These are phyloP conservation scores for Drosophila lini DNA, from an alignment of 1,140 invertebrate species.

Conservation along the genomic window DNA sequence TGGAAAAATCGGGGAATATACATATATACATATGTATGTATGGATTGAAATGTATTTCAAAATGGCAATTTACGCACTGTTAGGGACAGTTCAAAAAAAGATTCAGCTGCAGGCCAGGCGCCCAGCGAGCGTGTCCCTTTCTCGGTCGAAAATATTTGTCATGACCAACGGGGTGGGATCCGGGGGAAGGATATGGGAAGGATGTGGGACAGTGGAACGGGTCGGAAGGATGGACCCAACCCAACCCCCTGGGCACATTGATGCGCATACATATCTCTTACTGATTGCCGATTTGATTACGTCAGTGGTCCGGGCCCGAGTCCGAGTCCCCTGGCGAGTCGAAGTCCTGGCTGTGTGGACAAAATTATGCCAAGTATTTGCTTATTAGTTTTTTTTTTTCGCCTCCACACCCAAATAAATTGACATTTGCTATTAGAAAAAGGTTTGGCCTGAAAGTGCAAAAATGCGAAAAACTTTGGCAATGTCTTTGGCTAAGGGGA, in stretches of 20 bases:
- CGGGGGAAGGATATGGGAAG: background rate
- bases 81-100: conserved; percentile 64
- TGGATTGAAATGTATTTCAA: conserved; percentile 77
- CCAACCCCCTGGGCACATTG: conserved; percentile 65
- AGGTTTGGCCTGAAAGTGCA: conserved; percentile 75
- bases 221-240: background rate
- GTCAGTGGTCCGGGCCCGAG: conserved; percentile 60
- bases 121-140: conserved; percentile 36
- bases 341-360: conserved; percentile 39
- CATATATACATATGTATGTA: conserved; percentile 26
- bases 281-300: conserved; percentile 80
- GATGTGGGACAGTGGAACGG: conserved; percentile 8
- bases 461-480: conserved; percentile 60
- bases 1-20: conserved; percentile 29
- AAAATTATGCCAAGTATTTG: conserved; percentile 81
- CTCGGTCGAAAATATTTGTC: conserved; percentile 38
- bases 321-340: conserved; percentile 62
- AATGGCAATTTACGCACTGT: conserved; percentile 81
- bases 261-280: conserved; percentile 71
- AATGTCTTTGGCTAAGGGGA: conserved; percentile 43
- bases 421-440: conserved; percentile 75
- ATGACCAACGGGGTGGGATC: background rate
- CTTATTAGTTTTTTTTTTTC: conserved; percentile 70
- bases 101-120: conserved; percentile 69
- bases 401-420: conserved; percentile 57